Base-by-base conservation (phyloP, 2,797 vertebrate species). In the Gastrophryne carolinensis region DNA sequence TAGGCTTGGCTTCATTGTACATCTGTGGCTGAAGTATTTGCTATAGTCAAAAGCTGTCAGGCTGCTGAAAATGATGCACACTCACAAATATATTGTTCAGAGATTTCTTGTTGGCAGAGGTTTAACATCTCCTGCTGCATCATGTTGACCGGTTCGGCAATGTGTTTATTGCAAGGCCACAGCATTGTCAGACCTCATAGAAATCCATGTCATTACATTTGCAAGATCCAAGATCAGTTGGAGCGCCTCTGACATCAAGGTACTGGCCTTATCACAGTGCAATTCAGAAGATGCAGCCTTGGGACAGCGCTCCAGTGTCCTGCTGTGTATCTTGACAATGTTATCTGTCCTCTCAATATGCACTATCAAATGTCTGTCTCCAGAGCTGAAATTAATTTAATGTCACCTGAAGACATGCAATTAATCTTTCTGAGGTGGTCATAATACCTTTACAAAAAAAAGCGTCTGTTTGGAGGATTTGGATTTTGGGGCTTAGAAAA, bases 381-480 rank as follows among this genome's bases (percentile, higher is more conserved):
- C 90, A 93, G 92, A 79, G 84, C 89, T 88, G 89, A 91, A 97
- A 96, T 94, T 94, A 93, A 92, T 91, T 91, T 92, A 90, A 91
- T 93, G 94, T 94, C 96, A 96, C 94, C 93, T 92, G 89, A 93
- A 93, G 91, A 92, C 92, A 93, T 92, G 92, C 94, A 96, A 98
- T 98, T 97, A 98, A 98, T 98, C 96, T 98, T 94, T 91, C 86
- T 83, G 88, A 88, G 89, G 84, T 90, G 88, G 89, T 91, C 90
- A 93, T 97, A 97, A 98, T 97, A 96, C 96, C 96, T 96, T 93
- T 92, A 89, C 94, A 96, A 93, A 95, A 57, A 94, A 92, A 89
- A 91, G 93, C 93, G 92, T 92, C 94, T 93, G 92, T 95, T 96
- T 94, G 92, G 94, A 88, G 93, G 96, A 96, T 94, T 98, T 97